Evolutionary conservation across 1,140 invertebrate species (phyloP).

Genomic region (Zaprionus taronus): DNA sequence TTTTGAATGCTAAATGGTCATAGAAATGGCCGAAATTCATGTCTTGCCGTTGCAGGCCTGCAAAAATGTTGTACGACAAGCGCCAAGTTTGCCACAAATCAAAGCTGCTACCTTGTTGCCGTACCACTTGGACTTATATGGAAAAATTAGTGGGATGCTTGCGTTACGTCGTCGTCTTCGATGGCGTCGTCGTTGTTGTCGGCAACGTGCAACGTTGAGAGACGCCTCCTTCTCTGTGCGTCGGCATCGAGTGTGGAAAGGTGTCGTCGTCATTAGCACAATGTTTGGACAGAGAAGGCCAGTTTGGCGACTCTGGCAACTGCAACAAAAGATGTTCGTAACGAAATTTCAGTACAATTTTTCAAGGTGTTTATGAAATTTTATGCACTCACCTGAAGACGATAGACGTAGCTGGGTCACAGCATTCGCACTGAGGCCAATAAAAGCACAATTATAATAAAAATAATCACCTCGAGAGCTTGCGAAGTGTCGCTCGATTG

Average conservation of each 20-base stretch:
- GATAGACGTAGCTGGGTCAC: constrained; percentile 7
- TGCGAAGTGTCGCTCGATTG: constrained; percentile 27
- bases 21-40: constrained; percentile 48
- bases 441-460: constrained; percentile 81
- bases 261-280: constrained; percentile 78
- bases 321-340: constrained; percentile 48
- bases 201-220: constrained; percentile 9
- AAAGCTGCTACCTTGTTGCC: constrained; percentile 53
- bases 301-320: constrained; percentile 22
- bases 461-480: constrained; percentile 67
- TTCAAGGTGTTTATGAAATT: constrained; percentile 61
- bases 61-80: constrained; percentile 82
- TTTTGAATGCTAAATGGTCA: constrained; percentile 55
- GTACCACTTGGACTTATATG: constrained; percentile 78
- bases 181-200: neutral
- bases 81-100: constrained; percentile 77
- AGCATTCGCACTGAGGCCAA: constrained; percentile 75
- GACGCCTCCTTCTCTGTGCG: neutral
- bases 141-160: constrained; percentile 82
- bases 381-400: constrained; percentile 54
- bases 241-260: constrained; percentile 29
- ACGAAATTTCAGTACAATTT: constrained; percentile 40
- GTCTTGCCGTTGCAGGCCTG: constrained; percentile 46
- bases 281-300: constrained; percentile 19
- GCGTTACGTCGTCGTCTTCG: constrained; percentile 30